Evolutionary conservation across 2,113 vertebrate species (phyloP).

Genomic region (Poecilia latipinna): DNA sequence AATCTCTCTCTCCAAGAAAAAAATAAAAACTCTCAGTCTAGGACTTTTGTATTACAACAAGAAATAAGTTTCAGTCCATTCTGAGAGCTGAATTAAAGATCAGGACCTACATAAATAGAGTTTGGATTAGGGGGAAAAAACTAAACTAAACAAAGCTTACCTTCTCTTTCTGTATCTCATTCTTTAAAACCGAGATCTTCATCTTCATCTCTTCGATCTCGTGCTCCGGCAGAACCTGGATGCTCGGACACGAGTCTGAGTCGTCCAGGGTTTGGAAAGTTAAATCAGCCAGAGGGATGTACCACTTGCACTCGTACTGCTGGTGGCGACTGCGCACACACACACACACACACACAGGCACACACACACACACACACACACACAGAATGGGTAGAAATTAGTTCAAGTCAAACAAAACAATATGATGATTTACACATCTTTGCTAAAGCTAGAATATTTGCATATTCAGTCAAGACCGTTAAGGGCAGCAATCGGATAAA

Average conservation of each 20-base stretch:
- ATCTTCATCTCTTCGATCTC: conserved; percentile 99
- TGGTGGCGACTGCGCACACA: conserved; percentile 86
- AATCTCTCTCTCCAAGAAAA: background rate
- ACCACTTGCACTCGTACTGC: conserved; percentile 99
- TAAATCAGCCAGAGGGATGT: conserved; percentile 94
- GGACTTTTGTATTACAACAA: background rate
- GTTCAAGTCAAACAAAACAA: background rate
- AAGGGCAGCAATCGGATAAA: background rate
- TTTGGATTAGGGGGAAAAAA: too few relatives aligned
- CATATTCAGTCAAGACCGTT: background rate
- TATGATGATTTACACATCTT: background rate
- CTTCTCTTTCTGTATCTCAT: conserved; percentile 96
- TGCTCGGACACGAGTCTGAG: conserved; percentile 87
- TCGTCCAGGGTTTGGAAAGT: conserved; percentile 93
- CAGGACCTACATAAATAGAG: background rate
- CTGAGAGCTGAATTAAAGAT: conserved; percentile 11
- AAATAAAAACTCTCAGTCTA: background rate
- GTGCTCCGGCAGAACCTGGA: conserved; percentile 92
- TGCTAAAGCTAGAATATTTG: background rate
- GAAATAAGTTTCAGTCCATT: background rate
- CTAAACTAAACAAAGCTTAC: conserved; percentile 63
- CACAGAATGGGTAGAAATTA: background rate
- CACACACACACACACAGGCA: background rate
- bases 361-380: background rate
- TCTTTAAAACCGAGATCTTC: conserved; percentile 96